Percentiles rank a stretch among this genome's conserved stretches.
phyloP scores from a whole-genome alignment of 2,888 invertebrate genomes.

The Aleiodes testaceus region DNA sequence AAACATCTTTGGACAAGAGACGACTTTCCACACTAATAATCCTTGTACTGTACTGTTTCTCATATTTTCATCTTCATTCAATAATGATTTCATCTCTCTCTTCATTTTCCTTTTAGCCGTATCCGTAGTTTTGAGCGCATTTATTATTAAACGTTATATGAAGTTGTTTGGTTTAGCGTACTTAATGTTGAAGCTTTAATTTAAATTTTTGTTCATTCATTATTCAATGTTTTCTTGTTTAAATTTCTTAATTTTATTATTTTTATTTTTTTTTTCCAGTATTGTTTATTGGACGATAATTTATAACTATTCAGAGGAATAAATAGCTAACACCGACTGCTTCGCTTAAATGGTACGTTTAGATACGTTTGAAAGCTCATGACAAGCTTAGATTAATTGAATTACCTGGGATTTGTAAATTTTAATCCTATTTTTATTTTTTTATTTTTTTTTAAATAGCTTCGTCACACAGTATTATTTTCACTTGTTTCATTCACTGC shows the following conservation, averaged over 20 bases:
- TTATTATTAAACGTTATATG: conserved; percentile 60
- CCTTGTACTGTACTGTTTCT: conserved; percentile 50
- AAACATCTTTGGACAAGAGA: conserved; percentile 48
- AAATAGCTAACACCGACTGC: conserved; percentile 70
- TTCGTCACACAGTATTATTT: background rate
- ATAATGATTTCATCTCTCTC: conserved; percentile 49
- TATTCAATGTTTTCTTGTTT: conserved; percentile 44
- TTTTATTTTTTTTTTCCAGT: conserved; percentile 58
- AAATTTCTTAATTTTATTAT: conserved; percentile 29
- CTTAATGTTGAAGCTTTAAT: conserved; percentile 62
- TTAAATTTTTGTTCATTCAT: conserved; percentile 30
- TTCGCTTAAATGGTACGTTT: conserved; percentile 62
- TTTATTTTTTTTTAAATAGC: background rate
- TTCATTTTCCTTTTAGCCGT: conserved; percentile 50
- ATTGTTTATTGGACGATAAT: conserved; percentile 68
- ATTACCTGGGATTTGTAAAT: conserved; percentile 42
- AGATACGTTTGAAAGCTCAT: conserved; percentile 56
- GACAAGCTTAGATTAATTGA: conserved; percentile 59
- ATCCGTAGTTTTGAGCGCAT: conserved; percentile 59
- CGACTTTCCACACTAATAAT: conserved; percentile 45
- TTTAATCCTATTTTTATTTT: conserved; percentile 22
- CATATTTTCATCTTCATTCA: conserved; percentile 33
- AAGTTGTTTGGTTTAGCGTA: conserved; percentile 55
- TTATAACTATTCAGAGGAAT: conserved; percentile 67
- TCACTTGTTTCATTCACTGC: background rate